Conservation (phyloP, 1,140 invertebrate genomes). For the Nasonia vitripennis region DNA sequence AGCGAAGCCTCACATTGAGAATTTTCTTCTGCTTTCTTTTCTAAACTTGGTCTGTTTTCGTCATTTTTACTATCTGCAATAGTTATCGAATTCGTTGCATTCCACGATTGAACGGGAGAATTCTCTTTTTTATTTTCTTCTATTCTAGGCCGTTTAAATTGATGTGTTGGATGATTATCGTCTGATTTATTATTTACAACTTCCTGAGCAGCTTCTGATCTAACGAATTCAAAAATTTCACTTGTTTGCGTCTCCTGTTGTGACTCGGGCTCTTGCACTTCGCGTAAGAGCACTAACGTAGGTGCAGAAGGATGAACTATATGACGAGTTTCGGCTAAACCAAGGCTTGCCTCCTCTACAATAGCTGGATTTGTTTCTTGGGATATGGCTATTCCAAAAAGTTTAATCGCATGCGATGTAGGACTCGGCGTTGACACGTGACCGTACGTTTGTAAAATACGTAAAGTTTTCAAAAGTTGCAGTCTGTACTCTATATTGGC, state of each 20-base stretch:
- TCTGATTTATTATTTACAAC: neutral
- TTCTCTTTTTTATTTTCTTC: neutral
- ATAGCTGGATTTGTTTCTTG: constrained; percentile 25
- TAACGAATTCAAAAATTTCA: neutral
- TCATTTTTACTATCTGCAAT: neutral
- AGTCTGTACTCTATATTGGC: constrained; percentile 2
- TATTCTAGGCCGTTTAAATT: constrained; percentile 15
- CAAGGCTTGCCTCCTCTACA: constrained; percentile 40
- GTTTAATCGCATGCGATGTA: constrained; percentile 29
- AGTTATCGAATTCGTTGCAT: neutral
- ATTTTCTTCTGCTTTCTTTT: neutral
- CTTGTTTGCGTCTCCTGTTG: neutral
- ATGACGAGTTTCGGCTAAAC: constrained; percentile 24
- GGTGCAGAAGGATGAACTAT: constrained; percentile 37
- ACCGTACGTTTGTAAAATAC: constrained; percentile 21
- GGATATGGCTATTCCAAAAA: constrained; percentile 37
- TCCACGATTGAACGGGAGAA: neutral
- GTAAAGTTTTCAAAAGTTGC: constrained; percentile 36
- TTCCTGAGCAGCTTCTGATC: neutral
- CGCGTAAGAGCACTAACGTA: neutral
- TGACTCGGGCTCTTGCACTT: neutral
- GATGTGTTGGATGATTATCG: neutral
- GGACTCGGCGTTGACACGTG: neutral
- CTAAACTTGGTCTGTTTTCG: neutral
- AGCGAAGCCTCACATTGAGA: neutral